Evolutionary conservation across 2,797 vertebrate genomes (phyloP), one percentile per base, ranked within the genome.

Genomic region (Hapalemur alaotrensis): DNA sequence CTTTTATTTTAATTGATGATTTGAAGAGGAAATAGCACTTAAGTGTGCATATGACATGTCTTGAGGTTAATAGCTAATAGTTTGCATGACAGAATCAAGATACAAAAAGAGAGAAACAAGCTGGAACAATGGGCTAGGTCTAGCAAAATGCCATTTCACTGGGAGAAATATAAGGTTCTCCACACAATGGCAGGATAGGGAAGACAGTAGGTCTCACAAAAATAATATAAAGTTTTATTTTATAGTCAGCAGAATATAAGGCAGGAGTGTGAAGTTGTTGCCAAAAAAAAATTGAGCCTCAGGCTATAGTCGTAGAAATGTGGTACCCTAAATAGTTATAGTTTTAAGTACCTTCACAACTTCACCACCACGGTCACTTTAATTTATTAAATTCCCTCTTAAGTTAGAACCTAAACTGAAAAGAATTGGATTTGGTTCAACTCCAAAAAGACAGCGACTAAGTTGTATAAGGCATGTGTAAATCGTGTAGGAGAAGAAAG

Each of bases 211-310:
- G 59, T 89, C 70, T 78, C 84, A 41, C 28, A 48, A 96, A 95
- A 97, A 85, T 28, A 81, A 30, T 43, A 82, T 9, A 10, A 83
- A 80, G 17, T 80, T 97, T 91, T 82, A 88, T 69, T 78, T 89
- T 52, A 92, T n/a, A 94, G 41, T 48, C 41, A 96, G 85, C 22
- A 85, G 70, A 97, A 92, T 90, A 43, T n/a, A 79, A 67, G 30
- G 32, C 28, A 95, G 86, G 30, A 81, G 10, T 25, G n/a, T 86
- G 38, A 95, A 78, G 1, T 73, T 23, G 8, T 82, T 89, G 32
- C 50, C 72, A 67, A 83, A 28, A 78, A 78, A 5, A 43, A 50
- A 50, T 7, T 88, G 12, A 38, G 17, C 50, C 13, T 78, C 50
- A 70, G 22, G 22, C 30, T 84, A 17, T 81, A 75, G 63, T 85